These are phyloP conservation scores for Bombus superbus DNA, from an alignment of 1,140 invertebrate species.

Conservation along the genomic window DNA sequence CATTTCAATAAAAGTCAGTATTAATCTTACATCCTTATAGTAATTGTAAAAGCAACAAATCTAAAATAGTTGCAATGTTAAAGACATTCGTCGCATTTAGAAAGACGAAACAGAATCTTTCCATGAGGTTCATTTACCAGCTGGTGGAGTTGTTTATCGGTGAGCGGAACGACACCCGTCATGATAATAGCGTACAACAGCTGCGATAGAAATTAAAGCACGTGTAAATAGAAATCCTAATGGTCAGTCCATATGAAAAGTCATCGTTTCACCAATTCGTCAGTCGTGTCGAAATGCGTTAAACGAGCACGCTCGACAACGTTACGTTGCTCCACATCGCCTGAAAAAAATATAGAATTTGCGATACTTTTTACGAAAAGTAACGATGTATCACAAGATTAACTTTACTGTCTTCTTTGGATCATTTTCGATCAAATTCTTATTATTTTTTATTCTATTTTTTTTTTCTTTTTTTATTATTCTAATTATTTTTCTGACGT, in stretches of 20 bases:
- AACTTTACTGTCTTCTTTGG: too few species aligned
- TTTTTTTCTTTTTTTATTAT: too few species aligned
- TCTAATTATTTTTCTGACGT: too few species aligned
- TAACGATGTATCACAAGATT: too few species aligned
- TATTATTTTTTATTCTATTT: not conserved
- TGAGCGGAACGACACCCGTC: constrained; percentile 76
- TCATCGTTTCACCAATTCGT: constrained; percentile 21
- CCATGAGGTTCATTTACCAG: constrained; percentile 74
- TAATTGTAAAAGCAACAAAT: not conserved
- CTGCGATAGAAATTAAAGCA: constrained; percentile 27
- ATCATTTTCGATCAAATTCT: not conserved
- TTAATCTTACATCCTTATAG: not conserved
- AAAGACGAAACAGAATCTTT: not conserved
- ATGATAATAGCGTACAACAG: constrained; percentile 75
- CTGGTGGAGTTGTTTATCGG: constrained; percentile 80
- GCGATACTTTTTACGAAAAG: not conserved
- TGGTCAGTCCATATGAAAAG: constrained; percentile 35
- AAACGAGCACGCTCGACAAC: not conserved
- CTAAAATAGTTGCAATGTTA: not conserved
- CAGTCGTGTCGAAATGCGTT: constrained; percentile 10
- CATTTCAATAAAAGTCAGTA: not conserved
- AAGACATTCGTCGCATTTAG: not conserved
- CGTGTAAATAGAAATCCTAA: constrained; percentile 22
- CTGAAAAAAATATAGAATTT: constrained; percentile 7
- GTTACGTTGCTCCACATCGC: constrained; percentile 17